Evolutionary conservation across 2,113 vertebrate genomes (phyloP), one percentile per base, ranked within the genome.

Genomic region (Machaerirhynchus nigripectus): DNA sequence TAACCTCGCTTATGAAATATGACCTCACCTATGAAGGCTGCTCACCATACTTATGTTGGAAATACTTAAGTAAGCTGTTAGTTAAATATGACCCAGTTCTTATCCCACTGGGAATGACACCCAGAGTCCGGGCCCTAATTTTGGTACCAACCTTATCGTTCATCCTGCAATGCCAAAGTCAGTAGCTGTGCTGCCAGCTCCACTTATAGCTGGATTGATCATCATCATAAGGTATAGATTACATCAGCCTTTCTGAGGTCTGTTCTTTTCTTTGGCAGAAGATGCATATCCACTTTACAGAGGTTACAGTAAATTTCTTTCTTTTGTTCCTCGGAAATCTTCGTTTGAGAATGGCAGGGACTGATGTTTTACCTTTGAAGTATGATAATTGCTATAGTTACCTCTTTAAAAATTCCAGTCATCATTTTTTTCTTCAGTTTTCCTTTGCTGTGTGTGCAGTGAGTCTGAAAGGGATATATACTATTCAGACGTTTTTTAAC

Each of bases 361-460:
- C 67, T 95, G 69, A 84, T 35, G 31, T 92, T 90, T 92, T 88
- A 83, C 56, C 53, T 95, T 95, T 93, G 60, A 94, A 96, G 91
- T 91, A 74, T 60, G 76, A 59, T 90, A 82, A 86, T 69, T 93
- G 67, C 81, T 77, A 39, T 77, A 86, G 84, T 95, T 92, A 93
- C 56, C 85, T 94, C 79, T 93, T 94, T 46, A 57, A 94, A 95
- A 84, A 73, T 88, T 65, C 73, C 76, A 46, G 65, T 88, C 75
- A 17, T 92, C 42, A 4, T 44, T 83, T 64, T 64, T 56, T 82
- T 55, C 74, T 77, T 88, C 53, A 46, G 37, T 69, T 96, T 95
- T 90, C 85, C 33, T 96, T 85, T 82, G 53, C 61, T 95, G 31
- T 93, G 79, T 49, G 79, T 93, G 89, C 93, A 88, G 79, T 94